A percentile compares a stretch with the other conserved stretches of the same genome.
Conservation (phyloP, 2,797 vertebrate species). For the Notolepis coatsorum region DNA sequence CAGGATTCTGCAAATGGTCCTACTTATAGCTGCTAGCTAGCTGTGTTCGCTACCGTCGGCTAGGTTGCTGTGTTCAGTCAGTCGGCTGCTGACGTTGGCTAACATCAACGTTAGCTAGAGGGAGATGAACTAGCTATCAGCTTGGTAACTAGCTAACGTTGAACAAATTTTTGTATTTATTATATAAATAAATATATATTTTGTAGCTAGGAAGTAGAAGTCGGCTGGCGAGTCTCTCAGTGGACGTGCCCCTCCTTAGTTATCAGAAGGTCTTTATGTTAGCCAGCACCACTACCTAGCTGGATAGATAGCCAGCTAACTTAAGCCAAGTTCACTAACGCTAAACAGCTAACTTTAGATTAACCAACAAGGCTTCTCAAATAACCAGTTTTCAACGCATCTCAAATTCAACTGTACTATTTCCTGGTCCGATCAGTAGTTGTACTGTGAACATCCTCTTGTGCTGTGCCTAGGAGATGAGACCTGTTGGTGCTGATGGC, state of each 20-base stretch:
- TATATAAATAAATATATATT: too few relatives aligned
- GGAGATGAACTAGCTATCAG: too few relatives aligned
- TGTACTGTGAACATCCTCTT: constrained; percentile 44
- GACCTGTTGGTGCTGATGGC: constrained; percentile 44
- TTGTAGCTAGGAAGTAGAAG: neutral
- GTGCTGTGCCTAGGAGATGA: neutral
- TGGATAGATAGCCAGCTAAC: constrained; percentile 13
- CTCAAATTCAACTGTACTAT: too few relatives aligned
- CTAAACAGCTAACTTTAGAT: neutral
- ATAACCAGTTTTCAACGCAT: too few relatives aligned
- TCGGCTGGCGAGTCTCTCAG: neutral
- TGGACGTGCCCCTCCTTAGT: too few relatives aligned
- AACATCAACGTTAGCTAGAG: too few relatives aligned
- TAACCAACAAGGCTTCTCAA: neutral
- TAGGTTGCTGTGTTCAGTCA: too few relatives aligned
- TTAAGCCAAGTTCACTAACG: neutral
- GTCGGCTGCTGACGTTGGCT: too few relatives aligned
- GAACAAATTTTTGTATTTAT: too few relatives aligned
- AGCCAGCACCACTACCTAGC: too few relatives aligned
- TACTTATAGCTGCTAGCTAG: neutral
- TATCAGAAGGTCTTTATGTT: too few relatives aligned
- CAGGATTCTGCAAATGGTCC: neutral
- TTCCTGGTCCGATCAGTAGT: constrained; percentile 47
- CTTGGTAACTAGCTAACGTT: too few relatives aligned
- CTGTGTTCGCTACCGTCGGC: neutral